These are phyloP conservation scores for Thera britannica DNA, from an alignment of 2,888 invertebrate species.

Conservation along the genomic window DNA sequence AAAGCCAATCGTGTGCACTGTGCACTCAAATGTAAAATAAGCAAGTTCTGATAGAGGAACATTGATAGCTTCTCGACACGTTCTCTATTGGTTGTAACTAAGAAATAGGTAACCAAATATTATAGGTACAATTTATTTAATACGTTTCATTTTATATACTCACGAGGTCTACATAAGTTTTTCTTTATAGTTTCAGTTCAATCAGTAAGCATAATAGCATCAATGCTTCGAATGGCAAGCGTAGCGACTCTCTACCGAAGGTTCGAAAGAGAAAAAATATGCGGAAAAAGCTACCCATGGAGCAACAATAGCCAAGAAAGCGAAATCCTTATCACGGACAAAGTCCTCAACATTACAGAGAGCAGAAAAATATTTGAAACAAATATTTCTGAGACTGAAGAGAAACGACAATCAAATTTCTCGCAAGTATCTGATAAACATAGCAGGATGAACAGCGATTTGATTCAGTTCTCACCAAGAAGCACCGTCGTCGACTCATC, in stretches of 20 bases:
- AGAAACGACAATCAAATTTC: conserved; percentile 51
- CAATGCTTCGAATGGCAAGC: conserved; percentile 88
- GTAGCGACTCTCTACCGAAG: conserved; percentile 90
- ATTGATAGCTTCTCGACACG: not conserved
- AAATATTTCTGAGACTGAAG: conserved; percentile 61
- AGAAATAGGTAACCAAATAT: not conserved
- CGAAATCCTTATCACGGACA: conserved; percentile 45
- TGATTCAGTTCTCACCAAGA: conserved; percentile 73
- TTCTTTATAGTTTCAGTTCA: conserved; percentile 85
- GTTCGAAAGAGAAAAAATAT: conserved; percentile 90
- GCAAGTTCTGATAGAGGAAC: not conserved
- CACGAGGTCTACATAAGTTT: not conserved
- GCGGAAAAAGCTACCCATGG: conserved; percentile 91
- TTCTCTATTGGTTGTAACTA: not conserved
- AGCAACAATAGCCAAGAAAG: conserved; percentile 64
- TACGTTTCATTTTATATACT: no score
- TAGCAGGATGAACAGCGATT: conserved; percentile 58
- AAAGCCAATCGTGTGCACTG: not conserved
- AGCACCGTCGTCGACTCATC: conserved; percentile 47
- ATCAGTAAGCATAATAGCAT: conserved; percentile 87
- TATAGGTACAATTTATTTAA: no score
- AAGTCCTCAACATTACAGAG: conserved; percentile 39
- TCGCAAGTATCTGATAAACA: conserved; percentile 46
- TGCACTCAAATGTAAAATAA: not conserved
- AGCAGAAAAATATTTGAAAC: conserved; percentile 38